These are phyloP conservation scores for Mythimna ferrago DNA, from an alignment of 2,888 invertebrate genomes.

Conservation along the genomic window DNA sequence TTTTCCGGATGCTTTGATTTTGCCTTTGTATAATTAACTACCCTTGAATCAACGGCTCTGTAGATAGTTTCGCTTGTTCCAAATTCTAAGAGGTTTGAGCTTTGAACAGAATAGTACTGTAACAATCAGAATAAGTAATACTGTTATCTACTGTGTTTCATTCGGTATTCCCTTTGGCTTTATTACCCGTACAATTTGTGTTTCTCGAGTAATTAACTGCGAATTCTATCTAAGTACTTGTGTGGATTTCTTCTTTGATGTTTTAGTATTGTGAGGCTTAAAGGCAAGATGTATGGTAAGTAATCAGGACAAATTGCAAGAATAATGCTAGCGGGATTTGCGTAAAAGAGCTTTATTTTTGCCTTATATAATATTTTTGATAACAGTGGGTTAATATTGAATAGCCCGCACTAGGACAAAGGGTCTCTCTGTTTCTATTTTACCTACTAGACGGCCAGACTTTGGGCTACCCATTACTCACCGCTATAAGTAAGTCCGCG, in stretches of 20 bases:
- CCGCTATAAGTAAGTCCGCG: too few species aligned
- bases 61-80: conserved; percentile 29
- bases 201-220: conserved; percentile 49
- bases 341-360: neutral
- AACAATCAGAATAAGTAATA: conserved; percentile 68
- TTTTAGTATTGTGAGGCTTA: neutral
- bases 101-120: conserved; percentile 17
- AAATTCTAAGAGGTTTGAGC: conserved; percentile 40
- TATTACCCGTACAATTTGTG: conserved; percentile 29
- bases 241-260: conserved; percentile 20
- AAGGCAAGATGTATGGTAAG: neutral
- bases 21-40: conserved; percentile 5
- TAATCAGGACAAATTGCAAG: neutral
- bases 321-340: neutral
- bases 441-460: too few species aligned
- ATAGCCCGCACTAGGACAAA: too few species aligned
- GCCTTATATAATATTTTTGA: neutral
- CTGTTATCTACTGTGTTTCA: conserved; percentile 46
- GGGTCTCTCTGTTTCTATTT: too few species aligned
- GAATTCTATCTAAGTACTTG: conserved; percentile 39
- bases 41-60: conserved; percentile 14
- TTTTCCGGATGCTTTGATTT: neutral
- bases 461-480: too few species aligned
- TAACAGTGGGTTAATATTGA: too few species aligned
- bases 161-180: conserved; percentile 54